phyloP scores from a whole-genome alignment of 2,888 invertebrate species.

The Campoplex nolae region DNA sequence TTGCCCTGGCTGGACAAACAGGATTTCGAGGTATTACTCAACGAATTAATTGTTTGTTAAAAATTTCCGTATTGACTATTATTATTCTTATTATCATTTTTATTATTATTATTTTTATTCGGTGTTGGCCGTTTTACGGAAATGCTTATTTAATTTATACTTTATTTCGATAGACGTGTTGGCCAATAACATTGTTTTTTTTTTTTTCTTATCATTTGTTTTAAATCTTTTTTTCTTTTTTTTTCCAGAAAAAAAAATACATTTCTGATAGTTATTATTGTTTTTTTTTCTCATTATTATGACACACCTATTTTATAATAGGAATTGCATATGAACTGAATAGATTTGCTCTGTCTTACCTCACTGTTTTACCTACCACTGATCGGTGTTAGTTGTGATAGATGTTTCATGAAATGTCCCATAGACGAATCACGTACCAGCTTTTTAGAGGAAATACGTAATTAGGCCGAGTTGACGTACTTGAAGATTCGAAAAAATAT shows the following conservation, averaged over 20 bases:
- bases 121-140: conserved; percentile 83
- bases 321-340: conserved; percentile 80
- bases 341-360: conserved; percentile 82
- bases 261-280: conserved; percentile 48
- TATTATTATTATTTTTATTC: conserved; percentile 73
- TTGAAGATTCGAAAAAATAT: neutral
- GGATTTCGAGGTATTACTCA: conserved; percentile 93
- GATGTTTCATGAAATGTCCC: conserved; percentile 71
- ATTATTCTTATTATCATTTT: conserved; percentile 68
- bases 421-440: conserved; percentile 73
- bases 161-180: conserved; percentile 64
- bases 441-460: conserved; percentile 36
- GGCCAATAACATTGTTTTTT: neutral
- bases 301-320: conserved; percentile 68
- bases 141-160: conserved; percentile 77
- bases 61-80: conserved; percentile 79
- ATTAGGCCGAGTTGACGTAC: conserved; percentile 15
- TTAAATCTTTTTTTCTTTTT: conserved; percentile 37
- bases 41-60: conserved; percentile 82
- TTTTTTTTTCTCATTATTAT: conserved; percentile 65
- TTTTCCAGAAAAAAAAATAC: conserved; percentile 13
- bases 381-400: conserved; percentile 82
- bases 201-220: conserved; percentile 21
- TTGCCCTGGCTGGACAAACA: conserved; percentile 88
- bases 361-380: conserved; percentile 80